Base-by-base conservation (phyloP, 2,888 invertebrate genomes). In the Idaea aversata region DNA sequence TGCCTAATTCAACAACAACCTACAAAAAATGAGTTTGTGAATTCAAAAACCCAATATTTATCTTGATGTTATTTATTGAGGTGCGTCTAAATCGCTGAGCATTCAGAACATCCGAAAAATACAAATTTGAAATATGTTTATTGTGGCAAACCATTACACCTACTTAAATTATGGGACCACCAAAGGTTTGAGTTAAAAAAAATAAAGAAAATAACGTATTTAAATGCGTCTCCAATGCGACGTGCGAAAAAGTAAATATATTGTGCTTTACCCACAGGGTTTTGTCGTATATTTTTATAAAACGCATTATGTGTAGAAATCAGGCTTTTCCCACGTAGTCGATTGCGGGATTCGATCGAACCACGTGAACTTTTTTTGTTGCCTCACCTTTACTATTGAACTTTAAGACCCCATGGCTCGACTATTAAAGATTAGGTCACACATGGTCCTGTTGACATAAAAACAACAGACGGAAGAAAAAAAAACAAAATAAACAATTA, bases 91-190 rank as follows among this genome's bases (percentile, higher is more conserved):
- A 16, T 67, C 34, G 59, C 34, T 34, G 34, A 25, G 15, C 34
- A 25, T 25, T 25, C 16, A 59, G 62, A 64, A 65, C 34, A n/a
- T 57, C 59, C 61, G 35, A 61, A 67, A 64, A 68, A 70, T 58
- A 72, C 47, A 72, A 70, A 72, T 70, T 70, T 74, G 69, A 72
- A 47, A 68, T 66, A 66, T 66, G 67, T 70, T 72, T 68, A 69
- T 70, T 70, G 68, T 64, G 65, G 36, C 67, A 64, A 72, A 69
- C 62, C 63, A 71, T 74, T 71, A 74, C 74, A 67, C 73, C 73
- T 74, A 71, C 72, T 66, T 65, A 72, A 71, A 69, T 69, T 69
- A 71, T 73, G 65, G 72, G 74, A 74, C 74, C 74, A 74, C 74
- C 74, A 66, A 74, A 69, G 72, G 10, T 47, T 47, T 47, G 13